Base-by-base conservation (phyloP, 2,113 vertebrate genomes). In the Nipponia nippon region DNA sequence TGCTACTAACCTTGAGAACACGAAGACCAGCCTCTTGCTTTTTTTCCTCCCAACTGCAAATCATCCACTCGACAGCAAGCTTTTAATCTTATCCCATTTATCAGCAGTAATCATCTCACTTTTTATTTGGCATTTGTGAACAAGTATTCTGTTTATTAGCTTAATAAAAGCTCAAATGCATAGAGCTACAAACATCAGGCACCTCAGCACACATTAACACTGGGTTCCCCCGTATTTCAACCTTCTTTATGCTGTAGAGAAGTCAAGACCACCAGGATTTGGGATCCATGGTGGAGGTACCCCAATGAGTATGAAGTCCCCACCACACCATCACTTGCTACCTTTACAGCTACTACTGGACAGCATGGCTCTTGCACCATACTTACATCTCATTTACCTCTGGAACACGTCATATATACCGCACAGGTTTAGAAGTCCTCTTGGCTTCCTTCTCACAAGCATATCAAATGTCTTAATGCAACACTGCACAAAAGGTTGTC, bases 1-100 rank as follows among this genome's bases (percentile, higher is more conserved):
- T 38, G 52, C 30, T 96, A 97, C 97, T 97, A 86, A 97, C 96
- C 91, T 94, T 86, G 55, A 83, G n/a, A 93, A 82, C 5, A 19
- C 3, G 83, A 83, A 90, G 85, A 83, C 15, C 79, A 77, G 89
- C 27, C 46, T 95, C 92, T 86, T 81, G 70, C 30, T 32, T 85
- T 92, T 85, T 85, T 61, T 92, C 69, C 66, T 96, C 59, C 21
- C 8, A 20, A 70, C n/a, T 53, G 78, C 42, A 77, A 62, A 55
- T 44, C 73, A 76, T 90, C 55, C 82, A 85, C 53, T 83, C 73
- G 66, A 66, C 49, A 90, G 84, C n/a, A 95, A 58, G 11, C 10
- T 66, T 86, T 94, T 36, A 32, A 44, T 59, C 36, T 87, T 80
- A 58, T 9, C 11, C 38, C 63, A 73, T 52, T 80, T 46, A 75